phyloP scores from a whole-genome alignment of 2,113 vertebrate genomes.

The Rhinopomastus cyanomelas region DNA sequence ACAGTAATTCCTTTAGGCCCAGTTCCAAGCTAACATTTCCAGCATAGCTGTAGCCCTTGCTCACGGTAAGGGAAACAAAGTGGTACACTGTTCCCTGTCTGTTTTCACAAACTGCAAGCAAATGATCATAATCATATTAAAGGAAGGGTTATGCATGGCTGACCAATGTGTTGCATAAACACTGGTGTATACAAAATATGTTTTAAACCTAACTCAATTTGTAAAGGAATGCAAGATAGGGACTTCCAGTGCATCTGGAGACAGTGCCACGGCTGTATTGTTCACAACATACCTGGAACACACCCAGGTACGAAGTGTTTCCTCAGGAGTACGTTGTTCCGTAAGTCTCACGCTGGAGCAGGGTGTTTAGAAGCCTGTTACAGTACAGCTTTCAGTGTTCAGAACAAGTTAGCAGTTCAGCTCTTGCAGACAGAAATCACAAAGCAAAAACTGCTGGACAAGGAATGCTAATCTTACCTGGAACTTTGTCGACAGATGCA shows the following conservation, averaged over 20 bases:
- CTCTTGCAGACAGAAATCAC: background rate
- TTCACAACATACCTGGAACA: background rate
- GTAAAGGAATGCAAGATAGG: background rate
- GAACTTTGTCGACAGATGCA: slow-evolving; percentile 94
- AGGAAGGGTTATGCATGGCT: background rate
- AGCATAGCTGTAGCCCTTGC: background rate
- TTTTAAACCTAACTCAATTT: background rate
- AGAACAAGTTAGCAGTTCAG: background rate
- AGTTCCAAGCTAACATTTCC: background rate
- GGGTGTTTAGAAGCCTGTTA: background rate
- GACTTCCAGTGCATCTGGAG: background rate
- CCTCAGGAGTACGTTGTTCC: background rate
- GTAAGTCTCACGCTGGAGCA: background rate
- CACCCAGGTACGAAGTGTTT: background rate
- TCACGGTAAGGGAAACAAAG: background rate
- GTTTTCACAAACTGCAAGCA: background rate
- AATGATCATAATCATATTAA: background rate
- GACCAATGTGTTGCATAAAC: background rate
- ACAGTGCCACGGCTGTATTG: background rate
- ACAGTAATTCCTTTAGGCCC: background rate
- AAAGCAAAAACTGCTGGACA: background rate
- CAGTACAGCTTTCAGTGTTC: background rate
- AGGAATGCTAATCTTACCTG: slow-evolving; percentile 77
- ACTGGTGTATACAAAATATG: background rate
- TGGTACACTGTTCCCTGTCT: background rate